These are phyloP conservation scores for Euborellia annulipes DNA, from an alignment of 1,140 invertebrate species.

Conservation along the genomic window DNA sequence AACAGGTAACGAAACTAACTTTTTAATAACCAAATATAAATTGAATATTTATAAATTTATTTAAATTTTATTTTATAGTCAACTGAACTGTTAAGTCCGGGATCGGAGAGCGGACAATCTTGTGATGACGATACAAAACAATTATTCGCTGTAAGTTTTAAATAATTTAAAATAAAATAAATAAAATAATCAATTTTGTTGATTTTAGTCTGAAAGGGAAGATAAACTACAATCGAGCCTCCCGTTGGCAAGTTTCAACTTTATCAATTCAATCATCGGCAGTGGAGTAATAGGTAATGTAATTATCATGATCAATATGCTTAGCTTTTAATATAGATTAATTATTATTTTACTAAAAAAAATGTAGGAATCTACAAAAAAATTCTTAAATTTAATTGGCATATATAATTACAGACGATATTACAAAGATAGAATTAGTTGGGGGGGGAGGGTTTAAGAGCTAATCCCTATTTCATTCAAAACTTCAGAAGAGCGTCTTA, in stretches of 20 bases:
- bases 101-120: no score
- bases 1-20: no score
- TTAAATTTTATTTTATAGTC: no score
- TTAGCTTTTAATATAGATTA: background rate
- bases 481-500: no score
- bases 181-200: background rate
- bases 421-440: no score
- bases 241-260: conserved; percentile 76
- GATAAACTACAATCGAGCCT: conserved; percentile 39
- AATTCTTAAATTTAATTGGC: no score
- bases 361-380: conserved; percentile 7
- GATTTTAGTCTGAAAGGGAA: conserved; percentile 30
- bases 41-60: no score
- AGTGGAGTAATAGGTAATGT: conserved; percentile 77
- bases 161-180: background rate
- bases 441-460: no score
- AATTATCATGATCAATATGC: background rate
- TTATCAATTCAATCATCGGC: conserved; percentile 85
- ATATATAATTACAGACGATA: no score
- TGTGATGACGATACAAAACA: conserved; percentile 34
- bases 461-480: no score
- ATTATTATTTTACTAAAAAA: background rate
- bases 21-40: no score
- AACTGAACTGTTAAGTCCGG: no score
- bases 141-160: conserved; percentile 31